phyloP scores from a whole-genome alignment of 2,797 vertebrate genomes.

The Erethizon dorsatum region DNA sequence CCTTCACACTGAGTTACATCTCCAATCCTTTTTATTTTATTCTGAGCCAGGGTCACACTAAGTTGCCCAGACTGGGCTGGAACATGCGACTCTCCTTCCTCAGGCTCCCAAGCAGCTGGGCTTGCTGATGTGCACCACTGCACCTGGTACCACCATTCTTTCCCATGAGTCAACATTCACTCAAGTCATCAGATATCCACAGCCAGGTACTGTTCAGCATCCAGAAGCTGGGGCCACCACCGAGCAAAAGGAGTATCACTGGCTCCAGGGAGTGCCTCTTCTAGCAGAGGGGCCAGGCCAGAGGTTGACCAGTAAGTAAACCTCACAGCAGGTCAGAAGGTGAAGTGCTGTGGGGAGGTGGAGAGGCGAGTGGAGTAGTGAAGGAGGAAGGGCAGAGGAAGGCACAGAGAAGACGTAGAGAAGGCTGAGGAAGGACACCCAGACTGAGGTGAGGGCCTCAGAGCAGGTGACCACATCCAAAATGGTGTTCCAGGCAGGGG shows the following conservation, averaged over 20 bases:
- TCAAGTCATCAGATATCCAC: not conserved
- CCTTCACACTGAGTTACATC: not conserved
- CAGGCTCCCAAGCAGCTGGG: not conserved
- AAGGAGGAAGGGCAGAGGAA: not conserved
- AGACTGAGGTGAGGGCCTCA: not conserved
- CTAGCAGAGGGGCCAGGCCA: not conserved
- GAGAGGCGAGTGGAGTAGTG: not conserved
- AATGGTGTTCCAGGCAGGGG: not conserved
- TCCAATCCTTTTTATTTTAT: not conserved
- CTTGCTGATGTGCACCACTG: not conserved
- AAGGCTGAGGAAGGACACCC: not conserved
- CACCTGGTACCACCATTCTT: not conserved
- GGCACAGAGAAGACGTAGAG: not conserved
- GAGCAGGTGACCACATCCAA: not conserved
- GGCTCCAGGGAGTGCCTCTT: not conserved
- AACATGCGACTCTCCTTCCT: not conserved
- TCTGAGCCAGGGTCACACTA: not conserved
- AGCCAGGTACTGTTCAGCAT: not conserved
- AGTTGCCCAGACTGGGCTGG: not conserved
- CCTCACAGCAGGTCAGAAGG: not conserved
- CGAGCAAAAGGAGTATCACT: not conserved
- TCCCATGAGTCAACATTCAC: not conserved
- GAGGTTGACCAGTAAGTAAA: not conserved
- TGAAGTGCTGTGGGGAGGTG: not conserved
- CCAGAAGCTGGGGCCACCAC: not conserved